Percentiles rank a stretch among this genome's conserved stretches.
These are phyloP conservation scores for Campoletis raptor DNA, from an alignment of 2,888 invertebrate species.

Conservation along the genomic window DNA sequence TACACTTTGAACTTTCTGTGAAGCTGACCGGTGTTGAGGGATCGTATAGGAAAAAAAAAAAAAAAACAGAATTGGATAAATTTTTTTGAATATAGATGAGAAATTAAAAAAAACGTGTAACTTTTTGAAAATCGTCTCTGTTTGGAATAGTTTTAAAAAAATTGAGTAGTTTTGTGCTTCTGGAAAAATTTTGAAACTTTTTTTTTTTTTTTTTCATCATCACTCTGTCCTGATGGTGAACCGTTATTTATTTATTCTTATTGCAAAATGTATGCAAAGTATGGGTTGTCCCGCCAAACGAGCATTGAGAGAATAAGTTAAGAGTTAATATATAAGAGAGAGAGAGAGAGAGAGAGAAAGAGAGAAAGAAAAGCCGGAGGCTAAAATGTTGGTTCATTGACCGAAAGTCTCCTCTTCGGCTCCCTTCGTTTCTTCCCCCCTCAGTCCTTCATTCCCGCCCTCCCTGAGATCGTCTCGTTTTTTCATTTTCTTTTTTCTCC, in stretches of 20 bases:
- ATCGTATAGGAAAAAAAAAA: neutral
- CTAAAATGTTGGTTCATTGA: conserved; percentile 67
- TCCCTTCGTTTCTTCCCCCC: conserved; percentile 39
- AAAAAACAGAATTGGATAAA: neutral
- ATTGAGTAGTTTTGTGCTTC: neutral
- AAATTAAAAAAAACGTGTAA: neutral
- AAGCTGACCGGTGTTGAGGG: conserved; percentile 28
- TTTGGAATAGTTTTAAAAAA: neutral
- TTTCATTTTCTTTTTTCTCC: conserved; percentile 22
- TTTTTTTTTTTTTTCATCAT: neutral
- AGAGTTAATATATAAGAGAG: conserved; percentile 40
- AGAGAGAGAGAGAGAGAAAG: conserved; percentile 4
- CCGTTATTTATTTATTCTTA: neutral
- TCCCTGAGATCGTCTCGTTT: conserved; percentile 25
- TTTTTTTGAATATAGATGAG: neutral
- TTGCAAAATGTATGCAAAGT: conserved; percentile 48
- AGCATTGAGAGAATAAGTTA: conserved; percentile 53
- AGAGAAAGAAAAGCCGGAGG: conserved; percentile 56
- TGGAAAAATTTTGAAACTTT: neutral
- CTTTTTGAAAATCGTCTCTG: neutral
- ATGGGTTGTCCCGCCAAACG: conserved; percentile 43
- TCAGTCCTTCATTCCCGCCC: conserved; percentile 31
- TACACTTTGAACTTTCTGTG: conserved; percentile 14
- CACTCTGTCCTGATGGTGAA: neutral
- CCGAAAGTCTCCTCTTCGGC: conserved; percentile 59